Conservation (phyloP, 1,140 invertebrate genomes). For the Drosophila dunni region DNA sequence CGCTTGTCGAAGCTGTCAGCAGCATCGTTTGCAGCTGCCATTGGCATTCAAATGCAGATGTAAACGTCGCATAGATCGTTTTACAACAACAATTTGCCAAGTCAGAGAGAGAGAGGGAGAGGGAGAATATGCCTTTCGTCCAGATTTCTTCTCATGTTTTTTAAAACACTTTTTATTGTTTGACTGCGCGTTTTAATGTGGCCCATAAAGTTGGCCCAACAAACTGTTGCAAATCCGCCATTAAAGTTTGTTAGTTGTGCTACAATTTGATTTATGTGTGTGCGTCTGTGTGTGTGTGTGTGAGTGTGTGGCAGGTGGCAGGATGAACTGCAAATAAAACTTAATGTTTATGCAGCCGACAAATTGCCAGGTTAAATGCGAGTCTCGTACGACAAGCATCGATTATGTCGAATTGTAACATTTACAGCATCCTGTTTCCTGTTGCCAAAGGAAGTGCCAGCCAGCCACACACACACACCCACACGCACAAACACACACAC, state of each 20-base stretch:
- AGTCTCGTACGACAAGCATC: conserved; percentile 79
- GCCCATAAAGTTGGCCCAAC: conserved; percentile 40
- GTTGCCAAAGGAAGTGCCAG: conserved; percentile 65
- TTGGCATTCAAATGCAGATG: conserved; percentile 82
- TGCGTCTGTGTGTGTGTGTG: neutral
- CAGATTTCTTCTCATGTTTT: conserved; percentile 54
- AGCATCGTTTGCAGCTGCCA: conserved; percentile 57
- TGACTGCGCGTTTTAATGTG: conserved; percentile 10
- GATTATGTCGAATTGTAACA: conserved; percentile 81
- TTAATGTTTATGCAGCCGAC: conserved; percentile 77
- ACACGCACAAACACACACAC: conserved; percentile 10
- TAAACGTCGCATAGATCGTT: conserved; percentile 65
- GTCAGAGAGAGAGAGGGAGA: neutral
- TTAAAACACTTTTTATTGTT: conserved; percentile 44
- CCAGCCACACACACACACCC: conserved; percentile 11
- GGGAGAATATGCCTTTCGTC: conserved; percentile 14
- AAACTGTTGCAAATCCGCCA: conserved; percentile 19
- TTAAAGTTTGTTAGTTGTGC: conserved; percentile 25
- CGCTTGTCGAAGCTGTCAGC: conserved; percentile 77
- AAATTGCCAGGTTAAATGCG: conserved; percentile 81
- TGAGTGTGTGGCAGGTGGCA: neutral
- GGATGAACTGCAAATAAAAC: conserved; percentile 78
- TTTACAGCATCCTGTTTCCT: conserved; percentile 80
- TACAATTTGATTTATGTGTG: conserved; percentile 59
- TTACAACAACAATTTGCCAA: conserved; percentile 35